phyloP scores from a whole-genome alignment of 2,888 invertebrate genomes.

The Caradrina clavipalpis region DNA sequence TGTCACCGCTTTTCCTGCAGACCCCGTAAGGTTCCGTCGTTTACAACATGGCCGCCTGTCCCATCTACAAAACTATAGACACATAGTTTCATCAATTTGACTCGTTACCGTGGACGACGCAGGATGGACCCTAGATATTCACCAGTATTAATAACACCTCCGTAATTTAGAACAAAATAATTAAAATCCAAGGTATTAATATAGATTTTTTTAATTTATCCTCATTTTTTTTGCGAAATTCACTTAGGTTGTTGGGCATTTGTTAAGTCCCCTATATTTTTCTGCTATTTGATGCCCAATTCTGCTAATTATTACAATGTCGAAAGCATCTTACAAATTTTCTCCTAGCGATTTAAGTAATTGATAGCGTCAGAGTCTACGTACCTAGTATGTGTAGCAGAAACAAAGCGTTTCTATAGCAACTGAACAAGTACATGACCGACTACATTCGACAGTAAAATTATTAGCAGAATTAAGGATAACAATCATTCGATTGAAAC shows the following conservation, averaged over 20 bases:
- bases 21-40: conserved; percentile 73
- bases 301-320: conserved; percentile 65
- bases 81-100: conserved; percentile 62
- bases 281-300: conserved; percentile 55
- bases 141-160: conserved; percentile 66
- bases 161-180: conserved; percentile 60
- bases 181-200: conserved; percentile 65
- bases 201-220: conserved; percentile 60
- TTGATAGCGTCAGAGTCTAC: conserved; percentile 28
- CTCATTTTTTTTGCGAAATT: conserved; percentile 54
- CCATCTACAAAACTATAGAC: conserved; percentile 64
- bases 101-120: conserved; percentile 61
- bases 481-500: conserved; percentile 33
- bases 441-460: conserved; percentile 59
- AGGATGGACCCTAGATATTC: conserved; percentile 67
- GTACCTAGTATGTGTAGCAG: conserved; percentile 48
- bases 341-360: neutral
- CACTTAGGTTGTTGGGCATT: conserved; percentile 53
- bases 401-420: conserved; percentile 32
- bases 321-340: conserved; percentile 40
- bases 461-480: conserved; percentile 63
- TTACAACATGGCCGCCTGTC: conserved; percentile 66
- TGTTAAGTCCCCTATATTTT: conserved; percentile 28
- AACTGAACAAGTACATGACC: conserved; percentile 40
- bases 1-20: conserved; percentile 81